Percentiles rank a stretch among this genome's conserved stretches.
phyloP scores from a whole-genome alignment of 1,140 invertebrate species.

The Drosophila arizonae region DNA sequence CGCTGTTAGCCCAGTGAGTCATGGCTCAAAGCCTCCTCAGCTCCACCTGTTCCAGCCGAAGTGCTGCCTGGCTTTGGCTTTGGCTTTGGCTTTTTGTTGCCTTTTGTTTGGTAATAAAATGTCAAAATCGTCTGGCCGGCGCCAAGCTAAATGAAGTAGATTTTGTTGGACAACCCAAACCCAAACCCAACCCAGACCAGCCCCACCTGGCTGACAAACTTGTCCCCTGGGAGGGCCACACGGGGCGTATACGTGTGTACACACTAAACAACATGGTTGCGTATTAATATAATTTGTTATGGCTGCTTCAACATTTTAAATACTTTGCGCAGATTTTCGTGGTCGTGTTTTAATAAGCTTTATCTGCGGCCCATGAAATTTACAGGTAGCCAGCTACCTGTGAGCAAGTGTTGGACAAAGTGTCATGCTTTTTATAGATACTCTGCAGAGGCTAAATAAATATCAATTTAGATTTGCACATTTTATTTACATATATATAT shows the following conservation, averaged over 20 bases:
- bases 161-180: constrained; percentile 4
- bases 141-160: constrained; percentile 62
- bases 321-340: constrained; percentile 44
- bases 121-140: constrained; percentile 67
- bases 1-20: constrained; percentile 51
- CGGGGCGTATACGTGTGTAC: constrained; percentile 53
- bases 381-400: background rate
- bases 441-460: background rate
- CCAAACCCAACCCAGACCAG: background rate
- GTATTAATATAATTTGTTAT: constrained; percentile 56
- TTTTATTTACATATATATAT: too few relatives aligned
- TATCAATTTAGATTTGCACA: background rate
- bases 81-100: constrained; percentile 33
- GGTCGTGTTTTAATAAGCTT: background rate
- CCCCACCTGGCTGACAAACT: background rate
- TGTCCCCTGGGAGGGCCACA: constrained; percentile 10
- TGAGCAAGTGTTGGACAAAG: constrained; percentile 36
- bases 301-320: constrained; percentile 54
- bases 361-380: constrained; percentile 10
- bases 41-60: too few relatives aligned
- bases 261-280: constrained; percentile 20
- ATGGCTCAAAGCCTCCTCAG: constrained; percentile 25
- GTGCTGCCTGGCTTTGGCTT: constrained; percentile 9
- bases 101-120: constrained; percentile 64
- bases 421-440: constrained; percentile 1